These are phyloP conservation scores for Polypterus bichir DNA, from an alignment of 2,113 vertebrate genomes.

Conservation along the genomic window DNA sequence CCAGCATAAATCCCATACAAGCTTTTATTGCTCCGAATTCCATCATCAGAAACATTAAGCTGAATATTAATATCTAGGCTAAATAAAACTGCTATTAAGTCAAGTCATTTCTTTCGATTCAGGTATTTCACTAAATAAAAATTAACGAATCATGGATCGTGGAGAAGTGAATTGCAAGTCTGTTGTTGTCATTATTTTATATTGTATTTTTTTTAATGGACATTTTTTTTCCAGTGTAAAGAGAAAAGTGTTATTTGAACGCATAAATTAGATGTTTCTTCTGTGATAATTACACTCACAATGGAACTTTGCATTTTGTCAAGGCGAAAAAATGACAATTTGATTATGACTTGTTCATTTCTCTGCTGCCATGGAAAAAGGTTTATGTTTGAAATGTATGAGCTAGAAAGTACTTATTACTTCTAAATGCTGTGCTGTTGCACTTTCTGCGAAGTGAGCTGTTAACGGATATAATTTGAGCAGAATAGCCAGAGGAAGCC, in stretches of 20 bases:
- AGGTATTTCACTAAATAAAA: constrained; percentile 84
- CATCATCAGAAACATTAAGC: constrained; percentile 98
- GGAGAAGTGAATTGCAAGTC: constrained; percentile 43
- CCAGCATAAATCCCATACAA: constrained; percentile 26
- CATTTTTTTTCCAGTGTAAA: neutral
- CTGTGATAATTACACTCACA: constrained; percentile 70
- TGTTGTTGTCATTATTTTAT: constrained; percentile 68
- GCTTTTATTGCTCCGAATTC: constrained; percentile 80
- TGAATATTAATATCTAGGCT: constrained; percentile 93
- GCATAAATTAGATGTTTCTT: constrained; percentile 79
- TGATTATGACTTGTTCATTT: constrained; percentile 91
- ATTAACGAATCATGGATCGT: constrained; percentile 81
- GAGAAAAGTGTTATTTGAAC: constrained; percentile 22
- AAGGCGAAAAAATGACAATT: constrained; percentile 77
- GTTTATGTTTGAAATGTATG: constrained; percentile 92
- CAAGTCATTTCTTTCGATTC: constrained; percentile 88
- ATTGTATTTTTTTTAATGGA: constrained; percentile 36
- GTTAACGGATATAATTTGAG: constrained; percentile 98
- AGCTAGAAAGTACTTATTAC: constrained; percentile 92
- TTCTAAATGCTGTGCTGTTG: constrained; percentile 89
- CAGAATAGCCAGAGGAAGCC: constrained; percentile 94
- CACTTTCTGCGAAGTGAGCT: constrained; percentile 96
- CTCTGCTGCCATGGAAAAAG: constrained; percentile 72
- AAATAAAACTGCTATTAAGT: constrained; percentile 94
- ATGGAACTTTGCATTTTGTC: constrained; percentile 72